Base-by-base conservation (phyloP, 2,113 vertebrate species). In the Pholis gunnellus region DNA sequence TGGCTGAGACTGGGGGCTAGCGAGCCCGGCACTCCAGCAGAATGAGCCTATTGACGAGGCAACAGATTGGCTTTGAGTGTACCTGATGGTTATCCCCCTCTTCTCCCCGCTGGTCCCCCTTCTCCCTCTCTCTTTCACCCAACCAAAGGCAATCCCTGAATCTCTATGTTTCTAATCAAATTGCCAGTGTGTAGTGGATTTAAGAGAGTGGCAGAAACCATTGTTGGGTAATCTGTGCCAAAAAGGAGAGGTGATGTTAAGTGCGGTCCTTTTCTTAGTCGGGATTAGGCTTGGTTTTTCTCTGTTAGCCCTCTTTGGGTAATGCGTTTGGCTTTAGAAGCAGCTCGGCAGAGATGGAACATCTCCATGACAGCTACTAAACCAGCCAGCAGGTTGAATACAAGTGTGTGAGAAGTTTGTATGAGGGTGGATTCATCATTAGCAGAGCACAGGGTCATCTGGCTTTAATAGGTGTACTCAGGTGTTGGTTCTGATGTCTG, bases 51-150 rank as follows among this genome's bases (percentile, higher is more conserved):
- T 94, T 93, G 93, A 94, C 84, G 75, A 91, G 79, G 85, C 89
- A 87, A 93, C 92, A 94, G 94, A 94, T 94, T 94, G 94, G 86
- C 87, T 91, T 90, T 89, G 92, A 94, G 94, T 85, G 92, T 90
- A 91, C 91, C 91, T 92, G 87, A 93, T 90, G 89, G 84, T 90
- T 70, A 89, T 78, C 86, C 90, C 75, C 75, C 82, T 68, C 75
- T 86, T 79, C 76, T 65, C 86, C 75, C 75, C 18, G 14, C 78
- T 36, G 56, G 71, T 76, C 71, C 78, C 68, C 76, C 56, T 29
- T 38, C 25, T 38, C 34, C 60, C 67, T 59, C 78, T 75, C 87
- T 44, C 75, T 86, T 75, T 84, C 84, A 87, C 64, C 72, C 88
- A 86, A 86, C 82, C 87, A 82, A 87, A 93, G 84, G 86, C 92